Conservation (phyloP, 2,797 vertebrate species). For the Dendrocincla fuliginosa region DNA sequence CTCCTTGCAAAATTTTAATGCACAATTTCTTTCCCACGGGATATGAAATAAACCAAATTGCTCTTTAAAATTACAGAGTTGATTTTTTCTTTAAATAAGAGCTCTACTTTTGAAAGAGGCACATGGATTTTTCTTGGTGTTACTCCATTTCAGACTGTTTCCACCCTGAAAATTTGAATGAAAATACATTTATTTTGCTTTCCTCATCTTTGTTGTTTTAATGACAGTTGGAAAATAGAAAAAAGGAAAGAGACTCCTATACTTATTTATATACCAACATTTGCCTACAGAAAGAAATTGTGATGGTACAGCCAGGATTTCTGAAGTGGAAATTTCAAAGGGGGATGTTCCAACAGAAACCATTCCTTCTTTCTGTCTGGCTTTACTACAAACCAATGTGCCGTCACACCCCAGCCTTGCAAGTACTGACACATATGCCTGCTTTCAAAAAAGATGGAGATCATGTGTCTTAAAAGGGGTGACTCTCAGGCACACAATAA, state of each 20-base stretch:
- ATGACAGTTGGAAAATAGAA: neutral
- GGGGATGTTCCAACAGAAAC: neutral
- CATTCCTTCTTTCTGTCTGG: neutral
- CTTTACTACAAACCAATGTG: conserved; percentile 16
- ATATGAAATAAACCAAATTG: neutral
- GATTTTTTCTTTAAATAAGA: neutral
- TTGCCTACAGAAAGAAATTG: neutral
- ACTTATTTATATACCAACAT: neutral
- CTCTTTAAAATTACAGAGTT: neutral
- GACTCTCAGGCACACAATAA: neutral
- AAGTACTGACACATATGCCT: conserved; percentile 3
- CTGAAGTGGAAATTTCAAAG: conserved; percentile 44
- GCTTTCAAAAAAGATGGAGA: conserved; percentile 17
- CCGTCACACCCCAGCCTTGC: neutral
- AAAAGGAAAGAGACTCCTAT: neutral
- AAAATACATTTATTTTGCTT: neutral
- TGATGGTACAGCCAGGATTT: neutral
- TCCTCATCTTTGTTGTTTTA: neutral
- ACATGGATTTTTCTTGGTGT: neutral
- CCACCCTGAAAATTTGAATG: neutral
- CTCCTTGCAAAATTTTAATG: neutral
- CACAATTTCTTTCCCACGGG: neutral
- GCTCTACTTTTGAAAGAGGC: neutral
- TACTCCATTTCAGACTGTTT: neutral
- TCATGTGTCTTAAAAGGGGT: neutral